Evolutionary conservation across 1,140 invertebrate genomes (phyloP), one percentile per base, ranked within the genome.

Genomic region (Oncopodura yosiiana): DNA sequence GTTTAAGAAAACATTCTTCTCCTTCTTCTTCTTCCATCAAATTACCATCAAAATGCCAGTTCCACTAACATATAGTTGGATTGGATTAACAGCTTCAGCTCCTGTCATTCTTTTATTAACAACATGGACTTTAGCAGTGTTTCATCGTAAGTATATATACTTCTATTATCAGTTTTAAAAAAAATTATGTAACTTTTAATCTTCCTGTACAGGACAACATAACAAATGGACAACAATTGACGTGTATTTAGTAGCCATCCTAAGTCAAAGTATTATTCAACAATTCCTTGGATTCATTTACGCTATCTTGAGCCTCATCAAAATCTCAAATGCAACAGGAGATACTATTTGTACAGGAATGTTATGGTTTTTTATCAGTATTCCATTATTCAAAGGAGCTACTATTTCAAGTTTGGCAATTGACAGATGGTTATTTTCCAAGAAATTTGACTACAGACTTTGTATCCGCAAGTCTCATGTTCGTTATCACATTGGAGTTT

Each of bases 11-110:
- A n/a, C n/a, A n/a, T n/a, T n/a, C n/a, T n/a, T n/a, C n/a, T n/a
- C n/a, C n/a, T n/a, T n/a, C n/a, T n/a, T n/a, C n/a, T n/a, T n/a
- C n/a, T n/a, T n/a, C n/a, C n/a, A n/a, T n/a, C n/a, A n/a, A n/a
- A n/a, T n/a, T n/a, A n/a, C n/a, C n/a, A n/a, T n/a, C 43, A 23
- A 27, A 11, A 49, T 49, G 51, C 58, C 49, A 41, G 23, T 54
- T 49, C 53, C 49, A 37, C 24, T 56, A 29, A 61, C 56, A 21
- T 58, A 58, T 32, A 61, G 60, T 50, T 61, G 60, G 60, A 58
- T 61, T 29, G 60, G 44, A 1, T 29, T 61, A n/a, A 51, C 60
- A 14, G 46, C 55, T 29, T 46, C 56, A 3, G 51, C 60, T 19
- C 60, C 60, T 29, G 50, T 61, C n/a, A 49, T 56, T n/a, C 43